These are phyloP conservation scores for Petrocephalus sullivani DNA, from an alignment of 2,797 vertebrate species.

Conservation along the genomic window DNA sequence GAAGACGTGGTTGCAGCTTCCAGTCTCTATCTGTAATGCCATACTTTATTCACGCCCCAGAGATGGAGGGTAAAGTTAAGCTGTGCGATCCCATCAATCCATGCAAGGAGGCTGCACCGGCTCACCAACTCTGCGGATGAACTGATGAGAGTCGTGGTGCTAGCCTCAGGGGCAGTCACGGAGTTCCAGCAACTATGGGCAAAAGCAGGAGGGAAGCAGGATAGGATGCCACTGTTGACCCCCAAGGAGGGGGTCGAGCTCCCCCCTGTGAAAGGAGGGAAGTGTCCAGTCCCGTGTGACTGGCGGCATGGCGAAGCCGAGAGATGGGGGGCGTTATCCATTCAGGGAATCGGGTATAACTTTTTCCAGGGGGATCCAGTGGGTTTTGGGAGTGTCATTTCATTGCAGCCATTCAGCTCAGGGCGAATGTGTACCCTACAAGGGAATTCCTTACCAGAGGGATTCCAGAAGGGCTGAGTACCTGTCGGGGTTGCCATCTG, in stretches of 20 bases:
- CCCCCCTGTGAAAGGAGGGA: too few species aligned
- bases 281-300: not conserved
- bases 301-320: not conserved
- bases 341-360: not conserved
- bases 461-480: rapidly evolving
- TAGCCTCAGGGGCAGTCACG: not conserved
- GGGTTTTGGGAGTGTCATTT: not conserved
- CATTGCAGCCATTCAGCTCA: not conserved
- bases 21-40: conserved; percentile 31
- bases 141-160: not conserved
- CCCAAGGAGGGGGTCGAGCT: too few species aligned
- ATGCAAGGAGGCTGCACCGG: not conserved
- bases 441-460: not conserved
- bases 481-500: not conserved
- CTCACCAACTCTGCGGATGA: not conserved
- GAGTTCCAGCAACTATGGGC: not conserved
- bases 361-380: not conserved
- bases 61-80: not conserved
- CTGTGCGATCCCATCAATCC: not conserved
- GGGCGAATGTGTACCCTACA: conserved; percentile 15
- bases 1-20: conserved; percentile 10
- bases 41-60: conserved; percentile 34
- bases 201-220: not conserved
- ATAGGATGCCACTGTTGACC: rapidly evolving
- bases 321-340: not conserved